These are phyloP conservation scores for Azorinus chamasolen DNA, from an alignment of 2,888 invertebrate genomes.

Conservation along the genomic window DNA sequence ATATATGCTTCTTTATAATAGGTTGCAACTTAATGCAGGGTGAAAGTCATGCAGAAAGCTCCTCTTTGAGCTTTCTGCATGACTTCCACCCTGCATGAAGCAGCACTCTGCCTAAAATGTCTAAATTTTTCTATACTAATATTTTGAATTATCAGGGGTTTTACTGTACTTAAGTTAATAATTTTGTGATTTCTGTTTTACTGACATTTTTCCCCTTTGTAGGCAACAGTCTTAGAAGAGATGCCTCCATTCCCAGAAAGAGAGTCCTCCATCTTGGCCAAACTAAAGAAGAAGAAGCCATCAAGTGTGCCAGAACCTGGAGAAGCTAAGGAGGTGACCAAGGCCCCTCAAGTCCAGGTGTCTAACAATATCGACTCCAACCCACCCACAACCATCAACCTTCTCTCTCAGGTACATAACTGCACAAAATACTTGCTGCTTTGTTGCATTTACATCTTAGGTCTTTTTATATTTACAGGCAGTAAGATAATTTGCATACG, in stretches of 20 bases:
- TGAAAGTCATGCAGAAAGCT: no score
- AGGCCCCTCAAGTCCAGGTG: constrained; percentile 77
- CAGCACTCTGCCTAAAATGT: no score
- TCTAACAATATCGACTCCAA: constrained; percentile 69
- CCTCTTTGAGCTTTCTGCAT: no score
- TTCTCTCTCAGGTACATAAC: constrained; percentile 60
- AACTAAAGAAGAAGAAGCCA: constrained; percentile 99
- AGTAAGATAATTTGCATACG: no score
- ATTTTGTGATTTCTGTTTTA: neutral
- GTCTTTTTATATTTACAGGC: no score
- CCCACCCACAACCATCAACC: constrained; percentile 55
- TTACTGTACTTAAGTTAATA: neutral
- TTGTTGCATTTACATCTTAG: no score
- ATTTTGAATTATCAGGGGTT: no score
- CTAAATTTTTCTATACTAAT: no score
- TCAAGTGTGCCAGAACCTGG: constrained; percentile 90
- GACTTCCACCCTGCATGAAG: no score
- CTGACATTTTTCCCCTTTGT: constrained; percentile 3
- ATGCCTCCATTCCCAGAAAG: constrained; percentile 99
- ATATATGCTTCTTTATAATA: no score
- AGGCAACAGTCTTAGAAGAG: constrained; percentile 99
- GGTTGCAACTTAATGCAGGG: no score
- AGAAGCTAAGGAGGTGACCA: constrained; percentile 73
- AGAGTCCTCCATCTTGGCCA: constrained; percentile 98
- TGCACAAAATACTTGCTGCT: no score